Conservation (phyloP, 2,888 invertebrate genomes). For the Scaptomyza tumidula region DNA sequence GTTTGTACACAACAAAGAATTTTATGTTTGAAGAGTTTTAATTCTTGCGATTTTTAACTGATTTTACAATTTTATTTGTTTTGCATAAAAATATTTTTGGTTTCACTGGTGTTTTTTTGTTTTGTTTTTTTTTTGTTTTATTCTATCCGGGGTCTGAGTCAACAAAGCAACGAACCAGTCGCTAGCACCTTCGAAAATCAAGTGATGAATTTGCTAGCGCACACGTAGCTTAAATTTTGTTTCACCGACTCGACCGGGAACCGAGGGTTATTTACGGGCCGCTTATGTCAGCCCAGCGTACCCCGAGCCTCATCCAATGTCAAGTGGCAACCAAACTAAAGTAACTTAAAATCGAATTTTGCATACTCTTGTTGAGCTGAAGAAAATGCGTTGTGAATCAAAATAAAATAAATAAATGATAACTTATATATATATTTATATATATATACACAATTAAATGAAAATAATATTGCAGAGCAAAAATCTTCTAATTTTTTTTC, state of each 20-base stretch:
- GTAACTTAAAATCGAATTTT: constrained; percentile 4
- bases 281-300: constrained; percentile 52
- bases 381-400: not conserved
- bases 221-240: constrained; percentile 83
- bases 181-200: constrained; percentile 81
- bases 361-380: constrained; percentile 42
- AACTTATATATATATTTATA: no score
- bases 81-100: constrained; percentile 3
- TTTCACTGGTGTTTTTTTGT: not conserved
- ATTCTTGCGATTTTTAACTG: constrained; percentile 4
- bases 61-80: not conserved
- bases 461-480: no score
- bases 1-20: constrained; percentile 33
- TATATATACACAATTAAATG: no score
- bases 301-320: constrained; percentile 10
- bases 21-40: not conserved
- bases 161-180: constrained; percentile 71
- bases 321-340: constrained; percentile 26
- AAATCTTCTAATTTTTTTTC: no score
- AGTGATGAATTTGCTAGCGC: constrained; percentile 81
- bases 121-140: constrained; percentile 2
- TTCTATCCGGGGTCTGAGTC: constrained; percentile 13
- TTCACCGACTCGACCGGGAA: constrained; percentile 44
- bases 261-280: constrained; percentile 56
- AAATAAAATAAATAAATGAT: no score